Conservation (phyloP, 2,113 vertebrate species). For the Rhea pennata region DNA sequence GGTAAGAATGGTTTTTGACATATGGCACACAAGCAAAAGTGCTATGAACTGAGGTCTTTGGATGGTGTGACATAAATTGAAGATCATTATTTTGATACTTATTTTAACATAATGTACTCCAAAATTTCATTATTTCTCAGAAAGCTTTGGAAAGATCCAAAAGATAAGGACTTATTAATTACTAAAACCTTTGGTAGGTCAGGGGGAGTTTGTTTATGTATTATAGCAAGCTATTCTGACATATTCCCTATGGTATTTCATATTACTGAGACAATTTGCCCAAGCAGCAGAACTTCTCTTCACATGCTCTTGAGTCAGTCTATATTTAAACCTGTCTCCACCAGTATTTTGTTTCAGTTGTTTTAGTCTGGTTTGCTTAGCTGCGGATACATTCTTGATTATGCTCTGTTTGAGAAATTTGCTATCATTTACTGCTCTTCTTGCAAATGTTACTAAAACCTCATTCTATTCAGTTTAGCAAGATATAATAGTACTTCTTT, state of each 20-base stretch:
- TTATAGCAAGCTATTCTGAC: background rate
- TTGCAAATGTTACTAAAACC: background rate
- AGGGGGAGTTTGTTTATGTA: background rate
- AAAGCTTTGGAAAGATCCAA: background rate
- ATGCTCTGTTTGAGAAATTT: background rate
- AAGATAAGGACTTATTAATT: background rate
- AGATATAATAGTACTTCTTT: background rate
- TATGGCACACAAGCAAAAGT: conserved; percentile 26
- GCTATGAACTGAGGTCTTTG: background rate
- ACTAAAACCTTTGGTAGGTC: background rate
- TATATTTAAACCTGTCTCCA: conserved; percentile 58
- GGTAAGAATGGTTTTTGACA: conserved; percentile 36
- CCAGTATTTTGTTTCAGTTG: conserved; percentile 51
- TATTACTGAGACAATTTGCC: conserved; percentile 14
- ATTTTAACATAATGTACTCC: background rate
- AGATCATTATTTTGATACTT: background rate
- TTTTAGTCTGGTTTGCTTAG: conserved; percentile 33
- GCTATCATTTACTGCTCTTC: background rate
- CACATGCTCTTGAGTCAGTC: conserved; percentile 22
- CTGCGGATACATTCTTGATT: background rate
- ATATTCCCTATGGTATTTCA: conserved; percentile 1
- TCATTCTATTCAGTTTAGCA: background rate
- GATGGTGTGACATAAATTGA: conserved; percentile 3
- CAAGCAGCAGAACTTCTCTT: conserved; percentile 27
- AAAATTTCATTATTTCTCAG: background rate